These are phyloP conservation scores for Otis tarda DNA, from an alignment of 2,113 vertebrate genomes.

Conservation along the genomic window DNA sequence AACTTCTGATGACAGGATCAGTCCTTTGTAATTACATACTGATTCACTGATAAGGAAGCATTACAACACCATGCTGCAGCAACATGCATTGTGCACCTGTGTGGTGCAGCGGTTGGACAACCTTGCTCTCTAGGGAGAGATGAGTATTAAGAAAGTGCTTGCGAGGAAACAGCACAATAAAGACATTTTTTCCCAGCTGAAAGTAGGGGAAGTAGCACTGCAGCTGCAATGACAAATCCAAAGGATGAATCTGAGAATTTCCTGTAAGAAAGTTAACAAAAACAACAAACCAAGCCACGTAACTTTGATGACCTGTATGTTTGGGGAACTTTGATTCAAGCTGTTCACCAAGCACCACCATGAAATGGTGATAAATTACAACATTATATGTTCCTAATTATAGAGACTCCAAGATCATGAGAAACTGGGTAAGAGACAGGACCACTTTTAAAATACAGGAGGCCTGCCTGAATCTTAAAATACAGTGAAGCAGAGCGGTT, in stretches of 20 bases:
- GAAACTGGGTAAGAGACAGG: neutral
- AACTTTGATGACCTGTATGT: neutral
- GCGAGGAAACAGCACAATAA: neutral
- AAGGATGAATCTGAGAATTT: neutral
- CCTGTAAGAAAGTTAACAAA: neutral
- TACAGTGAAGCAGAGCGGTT: neutral
- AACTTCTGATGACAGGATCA: neutral
- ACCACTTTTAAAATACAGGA: neutral
- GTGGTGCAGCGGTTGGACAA: neutral
- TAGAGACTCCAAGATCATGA: neutral
- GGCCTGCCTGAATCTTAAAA: neutral
- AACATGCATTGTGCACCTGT: accelerated
- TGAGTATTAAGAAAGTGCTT: neutral
- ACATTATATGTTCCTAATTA: neutral
- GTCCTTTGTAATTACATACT: neutral
- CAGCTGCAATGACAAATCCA: neutral
- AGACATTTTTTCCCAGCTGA: neutral
- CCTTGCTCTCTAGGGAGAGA: neutral
- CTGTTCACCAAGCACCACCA: neutral
- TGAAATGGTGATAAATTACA: neutral
- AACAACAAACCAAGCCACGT: neutral
- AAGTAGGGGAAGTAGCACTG: neutral
- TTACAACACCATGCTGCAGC: neutral
- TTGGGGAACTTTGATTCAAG: neutral
- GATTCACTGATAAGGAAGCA: neutral